Percentiles rank a stretch among this genome's conserved stretches.
phyloP scores from a whole-genome alignment of 2,888 invertebrate genomes.

The Xylota segnis region DNA sequence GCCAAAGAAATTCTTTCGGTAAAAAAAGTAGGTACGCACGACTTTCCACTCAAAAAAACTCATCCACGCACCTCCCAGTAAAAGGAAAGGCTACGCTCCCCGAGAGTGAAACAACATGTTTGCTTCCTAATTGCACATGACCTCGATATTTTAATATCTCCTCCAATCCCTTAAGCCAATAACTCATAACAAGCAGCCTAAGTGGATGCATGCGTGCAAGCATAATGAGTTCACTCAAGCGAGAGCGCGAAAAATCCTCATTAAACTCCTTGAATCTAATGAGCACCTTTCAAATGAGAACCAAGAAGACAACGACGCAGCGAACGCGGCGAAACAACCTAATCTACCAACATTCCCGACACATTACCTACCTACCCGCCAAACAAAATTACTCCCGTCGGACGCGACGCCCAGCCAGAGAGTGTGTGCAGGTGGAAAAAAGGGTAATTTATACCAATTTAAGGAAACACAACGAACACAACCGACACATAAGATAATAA shows the following conservation, averaged over 20 bases:
- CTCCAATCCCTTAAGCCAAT: conserved; percentile 51
- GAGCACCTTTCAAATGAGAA: conserved; percentile 72
- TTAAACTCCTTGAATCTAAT: conserved; percentile 72
- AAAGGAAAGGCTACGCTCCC: too few species aligned
- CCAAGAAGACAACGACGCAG: conserved; percentile 4
- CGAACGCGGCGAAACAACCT: conserved; percentile 52
- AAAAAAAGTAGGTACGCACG: too few species aligned
- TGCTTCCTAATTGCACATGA: conserved; percentile 40
- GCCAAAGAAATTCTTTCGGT: too few species aligned
- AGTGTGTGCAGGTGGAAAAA: conserved; percentile 63
- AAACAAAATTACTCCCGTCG: conserved; percentile 42
- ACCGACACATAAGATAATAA: conserved; percentile 65
- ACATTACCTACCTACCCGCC: conserved; percentile 44
- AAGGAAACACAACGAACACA: conserved; percentile 30
- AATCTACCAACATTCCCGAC: conserved; percentile 54
- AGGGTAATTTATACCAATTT: conserved; percentile 75
- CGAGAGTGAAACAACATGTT: not conserved
- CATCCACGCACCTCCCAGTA: too few species aligned
- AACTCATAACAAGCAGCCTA: conserved; percentile 70
- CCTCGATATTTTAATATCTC: conserved; percentile 35
- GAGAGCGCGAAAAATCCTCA: conserved; percentile 72
- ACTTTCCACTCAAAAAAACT: too few species aligned
- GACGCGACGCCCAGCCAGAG: not conserved
- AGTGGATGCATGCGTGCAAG: conserved; percentile 71
- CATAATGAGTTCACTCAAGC: conserved; percentile 63